Evolutionary conservation across 2,797 vertebrate genomes (phyloP).

Genomic region (Silurus lanzhouensis): DNA sequence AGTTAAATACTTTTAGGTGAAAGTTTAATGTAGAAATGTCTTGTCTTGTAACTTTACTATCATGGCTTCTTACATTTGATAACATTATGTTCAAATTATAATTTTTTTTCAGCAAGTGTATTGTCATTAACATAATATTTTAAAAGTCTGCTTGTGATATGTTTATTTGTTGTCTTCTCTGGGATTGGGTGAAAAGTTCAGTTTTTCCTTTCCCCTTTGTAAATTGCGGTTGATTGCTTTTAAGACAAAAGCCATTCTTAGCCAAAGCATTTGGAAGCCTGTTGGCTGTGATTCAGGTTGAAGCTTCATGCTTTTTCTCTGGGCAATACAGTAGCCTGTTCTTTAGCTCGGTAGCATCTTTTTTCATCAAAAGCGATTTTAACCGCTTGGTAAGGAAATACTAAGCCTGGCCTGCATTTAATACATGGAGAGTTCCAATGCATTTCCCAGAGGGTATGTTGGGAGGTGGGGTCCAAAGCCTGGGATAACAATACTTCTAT

Average conservation of each 20-base stretch:
- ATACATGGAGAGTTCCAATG: constrained; percentile 64
- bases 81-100: not conserved
- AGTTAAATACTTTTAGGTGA: not conserved
- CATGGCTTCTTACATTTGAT: not conserved
- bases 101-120: not conserved
- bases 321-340: constrained; percentile 69
- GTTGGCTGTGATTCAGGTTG: constrained; percentile 63
- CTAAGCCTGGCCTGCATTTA: constrained; percentile 63
- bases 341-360: constrained; percentile 70
- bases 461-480: constrained; percentile 64
- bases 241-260: constrained; percentile 72
- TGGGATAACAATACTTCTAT: constrained; percentile 51
- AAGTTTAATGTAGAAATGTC: not conserved
- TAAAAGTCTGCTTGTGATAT: constrained; percentile 43
- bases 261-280: constrained; percentile 59
- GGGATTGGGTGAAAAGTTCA: constrained; percentile 74
- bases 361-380: constrained; percentile 75
- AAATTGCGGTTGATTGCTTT: constrained; percentile 77
- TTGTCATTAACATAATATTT: not conserved
- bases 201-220: constrained; percentile 70
- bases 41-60: not conserved
- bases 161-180: constrained; percentile 60
- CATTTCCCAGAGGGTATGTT: constrained; percentile 68
- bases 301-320: constrained; percentile 61
- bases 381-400: constrained; percentile 69